phyloP scores from a whole-genome alignment of 2,888 invertebrate genomes.

The Tridacna gigas region DNA sequence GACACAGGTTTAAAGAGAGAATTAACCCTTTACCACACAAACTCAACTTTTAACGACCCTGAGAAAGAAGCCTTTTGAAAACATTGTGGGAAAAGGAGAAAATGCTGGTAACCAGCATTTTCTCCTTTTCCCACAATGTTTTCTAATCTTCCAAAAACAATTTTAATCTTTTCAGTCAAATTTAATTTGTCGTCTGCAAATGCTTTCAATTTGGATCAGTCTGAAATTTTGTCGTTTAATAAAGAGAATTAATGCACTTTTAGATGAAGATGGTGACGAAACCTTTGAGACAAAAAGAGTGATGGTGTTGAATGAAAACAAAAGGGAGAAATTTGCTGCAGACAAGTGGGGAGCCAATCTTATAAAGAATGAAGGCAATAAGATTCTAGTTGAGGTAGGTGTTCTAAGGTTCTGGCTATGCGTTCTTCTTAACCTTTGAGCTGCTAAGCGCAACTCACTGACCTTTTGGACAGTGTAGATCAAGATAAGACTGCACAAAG shows the following conservation, averaged over 20 bases:
- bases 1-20: neutral
- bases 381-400: conserved; percentile 36
- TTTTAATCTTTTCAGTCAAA: no score
- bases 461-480: neutral
- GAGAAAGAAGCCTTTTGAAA: neutral
- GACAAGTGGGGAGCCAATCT: conserved; percentile 71
- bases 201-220: no score
- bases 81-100: neutral
- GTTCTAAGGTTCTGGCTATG: neutral
- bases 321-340: conserved; percentile 28
- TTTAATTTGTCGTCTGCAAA: no score
- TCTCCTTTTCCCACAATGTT: neutral
- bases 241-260: neutral
- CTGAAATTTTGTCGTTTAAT: no score
- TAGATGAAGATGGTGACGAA: conserved; percentile 34
- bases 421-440: no score
- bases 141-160: no score
- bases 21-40: no score
- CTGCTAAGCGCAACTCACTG: no score
- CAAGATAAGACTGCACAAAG: neutral
- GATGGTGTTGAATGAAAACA: conserved; percentile 55
- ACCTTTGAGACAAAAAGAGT: conserved; percentile 33
- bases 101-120: neutral
- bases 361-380: conserved; percentile 33
- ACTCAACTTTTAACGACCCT: no score